phyloP scores from a whole-genome alignment of 2,113 vertebrate species.

The Condylura cristata region DNA sequence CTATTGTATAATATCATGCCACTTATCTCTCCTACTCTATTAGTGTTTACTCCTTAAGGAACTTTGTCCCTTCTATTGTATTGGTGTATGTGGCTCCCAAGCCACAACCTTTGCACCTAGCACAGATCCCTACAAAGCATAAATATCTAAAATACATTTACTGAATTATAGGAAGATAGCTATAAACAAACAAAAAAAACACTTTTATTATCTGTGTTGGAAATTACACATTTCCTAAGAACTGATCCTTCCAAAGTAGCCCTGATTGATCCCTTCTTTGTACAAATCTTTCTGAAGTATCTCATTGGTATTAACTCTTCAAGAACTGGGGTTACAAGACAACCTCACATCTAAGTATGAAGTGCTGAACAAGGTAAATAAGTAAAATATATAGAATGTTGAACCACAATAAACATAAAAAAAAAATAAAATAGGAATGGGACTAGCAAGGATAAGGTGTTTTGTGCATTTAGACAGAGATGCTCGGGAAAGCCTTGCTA shows the following conservation, averaged over 20 bases:
- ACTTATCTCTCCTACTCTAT: background rate
- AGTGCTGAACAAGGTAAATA: background rate
- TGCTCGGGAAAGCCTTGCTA: background rate
- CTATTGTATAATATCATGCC: background rate
- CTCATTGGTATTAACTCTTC: background rate
- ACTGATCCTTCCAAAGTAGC: background rate
- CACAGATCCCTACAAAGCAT: background rate
- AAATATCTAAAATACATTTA: background rate
- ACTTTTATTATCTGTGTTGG: background rate
- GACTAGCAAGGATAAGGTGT: background rate
- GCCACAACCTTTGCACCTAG: background rate
- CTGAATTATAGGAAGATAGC: conserved; percentile 6
- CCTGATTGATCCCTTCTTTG: conserved; percentile 1
- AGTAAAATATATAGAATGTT: background rate
- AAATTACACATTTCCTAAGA: background rate
- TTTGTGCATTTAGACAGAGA: background rate
- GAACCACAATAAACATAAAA: background rate
- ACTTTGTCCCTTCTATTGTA: background rate
- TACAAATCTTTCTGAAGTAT: background rate
- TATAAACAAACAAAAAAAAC: background rate
- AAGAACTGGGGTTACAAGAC: background rate
- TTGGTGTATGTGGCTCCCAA: background rate
- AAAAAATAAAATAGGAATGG: background rate
- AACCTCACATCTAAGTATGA: background rate
- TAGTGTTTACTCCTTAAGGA: background rate